Evolutionary conservation across 2,888 invertebrate genomes (phyloP), one percentile per base, ranked within the genome.

Genomic region (Athalia rosae): DNA sequence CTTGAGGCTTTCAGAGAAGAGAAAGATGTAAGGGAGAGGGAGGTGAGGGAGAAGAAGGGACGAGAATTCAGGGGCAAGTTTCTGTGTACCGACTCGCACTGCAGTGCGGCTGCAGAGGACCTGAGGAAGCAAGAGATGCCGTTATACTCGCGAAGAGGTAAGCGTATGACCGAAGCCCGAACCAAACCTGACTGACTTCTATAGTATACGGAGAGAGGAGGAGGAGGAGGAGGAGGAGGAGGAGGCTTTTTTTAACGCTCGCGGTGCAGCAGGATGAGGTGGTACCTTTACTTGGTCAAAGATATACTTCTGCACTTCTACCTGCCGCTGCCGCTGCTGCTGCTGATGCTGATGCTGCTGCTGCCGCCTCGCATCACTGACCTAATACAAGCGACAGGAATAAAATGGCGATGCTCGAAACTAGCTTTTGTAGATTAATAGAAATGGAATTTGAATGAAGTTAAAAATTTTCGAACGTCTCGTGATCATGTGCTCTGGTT

Each of bases 1-100:
- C 13, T 7, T 4, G 53, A 41, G n/a, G n/a, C n/a, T n/a, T n/a
- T n/a, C n/a, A n/a, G n/a, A n/a, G 43, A 7, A 11, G 71, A 41
- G 15, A 47, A 45, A n/a, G 8, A 58, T 15, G n/a, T 56, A 13
- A 53, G 58, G 11, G 45, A 69, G 47, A 13, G 43, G 69, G 61
- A 74, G 13, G 47, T 2, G 47, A 8, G 9, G 3, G 59, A 71
- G 58, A 45, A 71, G 28, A 61, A 61, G 61, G 61, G 50, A 74
- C 61, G 74, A 43, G 62, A 62, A 74, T 74, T 74, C 59, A 48
- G 74, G 74, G 62, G 59, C 74, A 61, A 74, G 74, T 74, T 71
- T 74, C 48, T 61, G 48, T 62, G 48, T 74, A 58, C 45, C 47
- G 45, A 58, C 58, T 67, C 41, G 56, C 13, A 58, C 71, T 71